Evolutionary conservation across 2,113 vertebrate species (phyloP).

Genomic region (Rhinolophus ferrumequinum): DNA sequence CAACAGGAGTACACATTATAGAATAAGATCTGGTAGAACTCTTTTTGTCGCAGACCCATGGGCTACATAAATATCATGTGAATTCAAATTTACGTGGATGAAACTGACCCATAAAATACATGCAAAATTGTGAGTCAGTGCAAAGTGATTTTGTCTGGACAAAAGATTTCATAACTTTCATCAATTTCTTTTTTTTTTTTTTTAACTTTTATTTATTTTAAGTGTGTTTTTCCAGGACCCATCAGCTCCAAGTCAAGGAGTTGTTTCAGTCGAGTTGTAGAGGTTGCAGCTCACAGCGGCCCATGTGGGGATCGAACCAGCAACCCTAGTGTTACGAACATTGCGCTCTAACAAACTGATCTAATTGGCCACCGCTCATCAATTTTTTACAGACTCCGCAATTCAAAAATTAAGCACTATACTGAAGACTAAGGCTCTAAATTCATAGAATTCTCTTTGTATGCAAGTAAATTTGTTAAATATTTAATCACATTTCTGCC

Average conservation of each 20-base stretch:
- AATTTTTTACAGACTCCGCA: not conserved
- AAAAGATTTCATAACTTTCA: not conserved
- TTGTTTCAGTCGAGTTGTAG: no score
- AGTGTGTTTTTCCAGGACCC: no score
- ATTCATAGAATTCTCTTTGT: not conserved
- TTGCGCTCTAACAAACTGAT: no score
- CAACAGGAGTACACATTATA: rapidly evolving
- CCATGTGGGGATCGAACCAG: no score
- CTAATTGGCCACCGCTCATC: no score
- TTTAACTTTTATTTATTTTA: no score
- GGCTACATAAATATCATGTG: not conserved
- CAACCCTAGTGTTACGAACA: no score
- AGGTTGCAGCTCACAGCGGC: no score
- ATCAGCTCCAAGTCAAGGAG: no score
- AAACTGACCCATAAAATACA: not conserved
- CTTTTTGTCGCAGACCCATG: not conserved
- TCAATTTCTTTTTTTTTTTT: not conserved
- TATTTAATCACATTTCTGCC: not conserved
- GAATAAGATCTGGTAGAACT: not conserved
- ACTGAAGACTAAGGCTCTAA: not conserved
- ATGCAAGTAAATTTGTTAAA: not conserved
- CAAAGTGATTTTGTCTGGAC: not conserved
- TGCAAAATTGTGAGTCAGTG: not conserved
- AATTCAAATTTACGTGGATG: not conserved
- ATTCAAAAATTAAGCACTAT: not conserved